These are phyloP conservation scores for Platycercus adscitus DNA, from an alignment of 2,113 vertebrate species.

Conservation along the genomic window DNA sequence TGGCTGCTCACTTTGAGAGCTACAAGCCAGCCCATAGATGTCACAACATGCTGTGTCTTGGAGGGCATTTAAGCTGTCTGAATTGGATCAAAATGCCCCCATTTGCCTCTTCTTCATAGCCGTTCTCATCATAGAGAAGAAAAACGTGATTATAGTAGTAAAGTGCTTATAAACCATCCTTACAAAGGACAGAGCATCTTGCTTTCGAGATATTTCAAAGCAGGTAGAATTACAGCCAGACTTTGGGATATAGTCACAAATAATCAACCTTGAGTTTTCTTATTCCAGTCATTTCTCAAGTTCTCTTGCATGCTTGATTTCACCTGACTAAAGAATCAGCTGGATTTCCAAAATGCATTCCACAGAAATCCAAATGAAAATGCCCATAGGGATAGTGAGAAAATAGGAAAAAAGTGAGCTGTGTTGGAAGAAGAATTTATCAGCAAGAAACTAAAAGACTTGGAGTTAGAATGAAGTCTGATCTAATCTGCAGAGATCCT, in stretches of 20 bases:
- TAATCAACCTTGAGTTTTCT: neutral
- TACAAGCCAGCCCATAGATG: neutral
- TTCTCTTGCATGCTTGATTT: neutral
- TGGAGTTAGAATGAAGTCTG: neutral
- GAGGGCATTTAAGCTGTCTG: neutral
- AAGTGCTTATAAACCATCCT: neutral
- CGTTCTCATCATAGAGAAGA: neutral
- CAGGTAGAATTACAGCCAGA: neutral
- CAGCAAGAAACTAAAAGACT: neutral
- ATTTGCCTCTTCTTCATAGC: neutral
- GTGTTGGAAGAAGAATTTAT: neutral
- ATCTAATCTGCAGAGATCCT: neutral
- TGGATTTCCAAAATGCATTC: neutral
- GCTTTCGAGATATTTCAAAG: neutral
- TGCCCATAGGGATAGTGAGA: neutral
- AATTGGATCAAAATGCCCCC: neutral
- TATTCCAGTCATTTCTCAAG: neutral
- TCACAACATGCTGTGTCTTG: neutral
- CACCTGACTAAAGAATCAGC: neutral
- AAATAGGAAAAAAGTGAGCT: neutral
- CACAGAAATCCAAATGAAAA: neutral
- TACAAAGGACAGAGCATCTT: neutral
- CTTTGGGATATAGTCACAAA: neutral
- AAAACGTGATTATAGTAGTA: neutral
- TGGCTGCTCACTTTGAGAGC: neutral